A percentile compares a stretch with the other conserved stretches of the same genome.
phyloP scores from a whole-genome alignment of 2,888 invertebrate species.

The Lucinisca nassula region DNA sequence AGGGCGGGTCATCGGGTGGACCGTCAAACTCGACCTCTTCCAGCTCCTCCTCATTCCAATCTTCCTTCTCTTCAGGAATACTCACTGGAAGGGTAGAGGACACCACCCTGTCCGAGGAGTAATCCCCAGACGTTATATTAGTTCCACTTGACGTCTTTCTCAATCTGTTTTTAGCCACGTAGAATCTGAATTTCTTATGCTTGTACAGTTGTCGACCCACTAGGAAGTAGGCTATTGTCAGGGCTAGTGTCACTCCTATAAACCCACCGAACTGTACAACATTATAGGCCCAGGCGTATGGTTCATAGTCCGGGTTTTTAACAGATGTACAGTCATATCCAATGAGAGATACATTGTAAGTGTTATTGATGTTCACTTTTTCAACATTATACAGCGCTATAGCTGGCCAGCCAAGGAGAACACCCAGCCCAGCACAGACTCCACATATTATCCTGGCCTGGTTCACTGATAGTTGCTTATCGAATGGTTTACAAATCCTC shows the following conservation, averaged over 20 bases:
- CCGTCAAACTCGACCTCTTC: constrained; percentile 68
- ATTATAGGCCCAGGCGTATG: constrained; percentile 75
- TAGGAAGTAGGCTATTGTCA: constrained; percentile 73
- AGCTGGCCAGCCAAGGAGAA: constrained; percentile 73
- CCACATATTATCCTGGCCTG: constrained; percentile 67
- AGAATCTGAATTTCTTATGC: constrained; percentile 69
- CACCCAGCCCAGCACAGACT: constrained; percentile 45
- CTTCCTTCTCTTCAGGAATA: constrained; percentile 63
- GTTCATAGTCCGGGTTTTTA: constrained; percentile 66
- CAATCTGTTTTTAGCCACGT: constrained; percentile 55
- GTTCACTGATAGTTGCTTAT: constrained; percentile 73
- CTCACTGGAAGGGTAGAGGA: constrained; percentile 47
- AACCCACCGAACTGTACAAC: constrained; percentile 76
- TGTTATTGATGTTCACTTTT: constrained; percentile 63
- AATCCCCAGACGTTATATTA: constrained; percentile 51
- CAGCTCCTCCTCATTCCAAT: constrained; percentile 42
- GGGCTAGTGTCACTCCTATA: constrained; percentile 62
- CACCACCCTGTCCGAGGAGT: constrained; percentile 37
- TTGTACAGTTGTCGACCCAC: constrained; percentile 74
- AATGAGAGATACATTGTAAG: constrained; percentile 19
- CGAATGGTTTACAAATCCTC: constrained; percentile 80
- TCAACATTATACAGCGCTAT: constrained; percentile 75
- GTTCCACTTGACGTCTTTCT: constrained; percentile 58
- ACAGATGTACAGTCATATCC: constrained; percentile 79
- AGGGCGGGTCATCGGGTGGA: constrained; percentile 48